A percentile compares a stretch with the other conserved stretches of the same genome.
These are phyloP conservation scores for Rhegmatorhina hoffmannsi DNA, from an alignment of 2,113 vertebrate genomes.

Conservation along the genomic window DNA sequence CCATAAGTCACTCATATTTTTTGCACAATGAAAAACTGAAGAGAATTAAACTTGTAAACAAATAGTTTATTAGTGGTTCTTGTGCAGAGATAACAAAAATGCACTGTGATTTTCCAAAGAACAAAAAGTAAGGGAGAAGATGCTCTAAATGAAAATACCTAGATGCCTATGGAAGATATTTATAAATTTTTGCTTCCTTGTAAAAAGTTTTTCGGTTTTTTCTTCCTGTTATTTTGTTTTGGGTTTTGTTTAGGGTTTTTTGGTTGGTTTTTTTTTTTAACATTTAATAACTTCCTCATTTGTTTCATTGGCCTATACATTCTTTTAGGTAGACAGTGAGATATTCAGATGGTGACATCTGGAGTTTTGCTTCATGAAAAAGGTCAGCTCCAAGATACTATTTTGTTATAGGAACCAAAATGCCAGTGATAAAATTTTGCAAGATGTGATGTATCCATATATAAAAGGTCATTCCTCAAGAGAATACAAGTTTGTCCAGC, in stretches of 20 bases:
- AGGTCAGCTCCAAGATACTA: conserved; percentile 12
- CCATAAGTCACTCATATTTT: neutral
- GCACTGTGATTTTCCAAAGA: neutral
- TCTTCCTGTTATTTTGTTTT: neutral
- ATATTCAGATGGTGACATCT: neutral
- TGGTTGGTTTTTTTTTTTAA: neutral
- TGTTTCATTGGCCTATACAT: neutral
- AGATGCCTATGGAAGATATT: neutral
- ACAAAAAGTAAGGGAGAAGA: neutral
- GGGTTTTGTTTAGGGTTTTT: too few species aligned
- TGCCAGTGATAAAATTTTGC: conserved; percentile 12
- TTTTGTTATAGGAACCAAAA: conserved; percentile 36
- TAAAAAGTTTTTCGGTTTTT: neutral
- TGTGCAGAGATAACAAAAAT: neutral
- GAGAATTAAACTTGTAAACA: neutral
- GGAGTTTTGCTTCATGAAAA: conserved; percentile 2
- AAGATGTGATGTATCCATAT: neutral
- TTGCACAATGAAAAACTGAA: neutral
- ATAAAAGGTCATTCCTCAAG: neutral
- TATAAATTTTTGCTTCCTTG: neutral
- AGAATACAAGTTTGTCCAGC: neutral
- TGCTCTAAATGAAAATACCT: neutral
- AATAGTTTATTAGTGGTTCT: fast-evolving
- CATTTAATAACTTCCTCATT: neutral
- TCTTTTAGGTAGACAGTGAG: neutral